Evolutionary conservation across 2,888 invertebrate species (phyloP).

Genomic region (Tubulanus polymorphus): DNA sequence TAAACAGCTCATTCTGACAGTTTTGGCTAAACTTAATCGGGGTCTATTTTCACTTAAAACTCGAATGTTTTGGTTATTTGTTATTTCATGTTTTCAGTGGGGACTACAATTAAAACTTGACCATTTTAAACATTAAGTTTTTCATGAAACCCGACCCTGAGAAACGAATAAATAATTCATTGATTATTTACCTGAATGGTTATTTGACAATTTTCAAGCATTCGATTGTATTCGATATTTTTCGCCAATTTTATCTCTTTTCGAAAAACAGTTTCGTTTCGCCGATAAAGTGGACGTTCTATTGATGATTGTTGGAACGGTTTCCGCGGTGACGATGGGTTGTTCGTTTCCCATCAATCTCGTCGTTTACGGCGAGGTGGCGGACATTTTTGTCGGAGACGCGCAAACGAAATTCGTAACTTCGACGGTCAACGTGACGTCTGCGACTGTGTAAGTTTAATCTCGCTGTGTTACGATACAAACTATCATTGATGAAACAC

Average conservation of each 20-base stretch:
- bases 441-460: neutral
- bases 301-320: slow-evolving; percentile 28
- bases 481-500: too few species aligned
- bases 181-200: too few species aligned
- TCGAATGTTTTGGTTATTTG: neutral
- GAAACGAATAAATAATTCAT: too few species aligned
- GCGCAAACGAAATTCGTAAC: too few species aligned
- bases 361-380: slow-evolving; percentile 36
- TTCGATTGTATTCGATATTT: too few species aligned
- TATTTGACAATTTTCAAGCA: too few species aligned
- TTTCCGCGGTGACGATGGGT: slow-evolving; percentile 28
- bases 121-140: too few species aligned
- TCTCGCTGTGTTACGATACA: too few species aligned
- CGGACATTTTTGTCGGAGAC: slow-evolving; percentile 28
- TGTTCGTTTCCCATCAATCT: slow-evolving; percentile 30
- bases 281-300: slow-evolving; percentile 26
- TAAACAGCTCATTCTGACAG: neutral
- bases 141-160: too few species aligned
- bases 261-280: slow-evolving; percentile 34
- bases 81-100: too few species aligned
- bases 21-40: neutral
- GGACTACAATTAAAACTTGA: too few species aligned
- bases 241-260: neutral
- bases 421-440: neutral
- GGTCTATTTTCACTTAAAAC: neutral